Percentiles rank a stretch among this genome's conserved stretches.
These are phyloP conservation scores for Dendrocincla fuliginosa DNA, from an alignment of 2,797 vertebrate species.

Conservation along the genomic window DNA sequence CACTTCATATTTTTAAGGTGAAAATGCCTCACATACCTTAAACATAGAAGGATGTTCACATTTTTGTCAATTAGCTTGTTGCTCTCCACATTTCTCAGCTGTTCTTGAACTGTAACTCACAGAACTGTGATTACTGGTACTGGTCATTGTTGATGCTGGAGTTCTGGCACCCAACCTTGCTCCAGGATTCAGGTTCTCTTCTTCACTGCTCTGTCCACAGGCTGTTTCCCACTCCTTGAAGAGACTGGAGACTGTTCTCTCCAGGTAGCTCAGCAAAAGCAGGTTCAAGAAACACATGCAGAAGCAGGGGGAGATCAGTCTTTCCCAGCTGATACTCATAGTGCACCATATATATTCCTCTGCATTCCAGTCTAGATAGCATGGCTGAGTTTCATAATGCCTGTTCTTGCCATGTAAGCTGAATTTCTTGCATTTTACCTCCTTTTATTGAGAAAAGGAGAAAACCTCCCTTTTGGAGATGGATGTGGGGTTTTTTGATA, in stretches of 20 bases:
- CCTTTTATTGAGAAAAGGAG: background rate
- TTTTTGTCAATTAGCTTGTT: background rate
- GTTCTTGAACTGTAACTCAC: background rate
- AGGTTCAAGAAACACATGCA: background rate
- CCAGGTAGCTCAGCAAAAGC: background rate
- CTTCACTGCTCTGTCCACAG: background rate
- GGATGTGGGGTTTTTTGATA: background rate
- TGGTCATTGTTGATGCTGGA: background rate
- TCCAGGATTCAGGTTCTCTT: background rate
- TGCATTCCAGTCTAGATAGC: background rate
- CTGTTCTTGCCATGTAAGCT: background rate
- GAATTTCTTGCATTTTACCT: background rate
- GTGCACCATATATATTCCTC: background rate
- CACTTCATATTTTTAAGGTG: background rate
- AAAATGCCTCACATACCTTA: background rate
- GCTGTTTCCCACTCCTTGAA: background rate
- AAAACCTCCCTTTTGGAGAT: background rate
- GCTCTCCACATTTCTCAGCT: background rate
- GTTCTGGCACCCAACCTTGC: background rate
- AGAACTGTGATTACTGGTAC: background rate
- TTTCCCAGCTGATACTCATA: background rate
- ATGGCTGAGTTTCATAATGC: background rate
- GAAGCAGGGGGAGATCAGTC: background rate
- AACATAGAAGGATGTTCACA: background rate
- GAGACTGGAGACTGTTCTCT: background rate